Base-by-base conservation (phyloP, 35 echinoderm and acorn worm species). In the Heliocidaris tuberculata region DNA sequence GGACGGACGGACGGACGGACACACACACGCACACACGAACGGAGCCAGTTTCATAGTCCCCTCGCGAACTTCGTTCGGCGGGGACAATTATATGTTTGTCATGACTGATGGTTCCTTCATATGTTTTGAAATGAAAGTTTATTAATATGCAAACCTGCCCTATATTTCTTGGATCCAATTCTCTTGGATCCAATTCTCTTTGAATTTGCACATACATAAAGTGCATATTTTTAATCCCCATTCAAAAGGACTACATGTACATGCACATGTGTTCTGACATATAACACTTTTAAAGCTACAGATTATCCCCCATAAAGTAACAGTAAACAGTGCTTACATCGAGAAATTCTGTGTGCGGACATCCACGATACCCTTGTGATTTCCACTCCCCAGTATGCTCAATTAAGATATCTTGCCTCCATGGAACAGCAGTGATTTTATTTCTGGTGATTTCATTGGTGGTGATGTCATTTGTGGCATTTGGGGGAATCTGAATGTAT, bases 311-410 rank as follows among this genome's bases (percentile, higher is more conserved):
- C 19, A 42, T 42, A 78, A 24, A 56, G 8, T 56, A 15, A 56
- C 7, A 78, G 65, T 78, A 8, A 7, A 78, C 8, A 6, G 65
- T 93, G 49, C 96, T 98, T 94, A 98, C 97, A 90, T 90, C 78
- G 32, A 96, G 96, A 86, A 59, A 94, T 2, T 96, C 93, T 59
- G 97, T 98, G 78, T 98, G 92, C 42, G 96, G 94, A 88, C 97
- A 98, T 86, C 94, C 97, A 30, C 9, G 6, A 24, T 86, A 59
- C 1, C 96, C 96, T 5, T 88, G 29, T 5, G 89, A 49, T 52
- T 70, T 9, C 90, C 96, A 96, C 48, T 96, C 96, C 88, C 96
- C 97, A 48, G 60, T 95, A 49, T 98, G 94, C 88, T 98, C 94
- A 59, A 96, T 95, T 50, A 98, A 86, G 78, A 95, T 94, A 13